These are phyloP conservation scores for Sapajus apella DNA, from an alignment of 2,113 vertebrate species.

Conservation along the genomic window DNA sequence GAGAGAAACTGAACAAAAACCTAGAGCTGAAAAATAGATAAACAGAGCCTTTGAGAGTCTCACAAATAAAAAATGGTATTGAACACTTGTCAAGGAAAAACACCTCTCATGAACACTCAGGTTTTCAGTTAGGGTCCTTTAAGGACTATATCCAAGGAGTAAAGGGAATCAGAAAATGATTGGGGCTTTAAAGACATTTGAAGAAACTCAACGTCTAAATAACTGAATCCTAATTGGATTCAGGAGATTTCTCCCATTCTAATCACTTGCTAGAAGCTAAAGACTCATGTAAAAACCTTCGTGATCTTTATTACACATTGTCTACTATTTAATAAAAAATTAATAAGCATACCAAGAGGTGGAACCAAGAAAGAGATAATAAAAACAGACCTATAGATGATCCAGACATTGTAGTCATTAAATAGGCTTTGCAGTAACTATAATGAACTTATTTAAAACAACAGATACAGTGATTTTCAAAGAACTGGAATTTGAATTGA, in stretches of 20 bases:
- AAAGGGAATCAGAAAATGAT: neutral
- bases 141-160: neutral
- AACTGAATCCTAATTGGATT: neutral
- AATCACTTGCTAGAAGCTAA: neutral
- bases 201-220: neutral
- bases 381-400: constrained; percentile 1
- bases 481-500: neutral
- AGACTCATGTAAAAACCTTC: neutral
- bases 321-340: neutral
- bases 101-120: neutral
- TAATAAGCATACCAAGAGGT: neutral
- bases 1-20: neutral
- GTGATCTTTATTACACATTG: neutral
- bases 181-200: neutral
- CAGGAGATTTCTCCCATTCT: neutral
- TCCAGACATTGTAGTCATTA: neutral
- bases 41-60: neutral
- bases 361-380: neutral
- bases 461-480: neutral
- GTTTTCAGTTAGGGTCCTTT: neutral
- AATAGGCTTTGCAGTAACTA: neutral
- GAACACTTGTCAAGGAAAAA: neutral
- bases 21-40: neutral
- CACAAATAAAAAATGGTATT: neutral
- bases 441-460: neutral